phyloP scores from a whole-genome alignment of 2,113 vertebrate species.

The Tachycineta bicolor region DNA sequence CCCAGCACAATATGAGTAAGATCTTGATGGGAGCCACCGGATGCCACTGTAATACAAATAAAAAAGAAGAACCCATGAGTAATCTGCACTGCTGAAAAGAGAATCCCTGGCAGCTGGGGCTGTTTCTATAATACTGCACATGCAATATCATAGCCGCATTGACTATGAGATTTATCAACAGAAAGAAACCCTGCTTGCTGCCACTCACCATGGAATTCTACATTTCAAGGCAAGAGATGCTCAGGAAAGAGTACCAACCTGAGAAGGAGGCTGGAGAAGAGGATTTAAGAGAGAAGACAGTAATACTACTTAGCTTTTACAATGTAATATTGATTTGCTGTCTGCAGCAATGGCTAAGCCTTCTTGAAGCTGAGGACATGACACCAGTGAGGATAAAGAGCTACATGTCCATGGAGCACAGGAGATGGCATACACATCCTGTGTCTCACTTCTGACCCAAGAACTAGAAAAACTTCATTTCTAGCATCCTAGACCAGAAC shows the following conservation, averaged over 20 bases:
- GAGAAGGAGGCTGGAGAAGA: neutral
- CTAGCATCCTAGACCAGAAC: neutral
- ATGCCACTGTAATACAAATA: conserved; percentile 23
- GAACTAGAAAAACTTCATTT: neutral
- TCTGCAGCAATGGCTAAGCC: neutral
- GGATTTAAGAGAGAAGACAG: neutral
- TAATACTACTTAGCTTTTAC: neutral
- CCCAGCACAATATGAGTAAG: neutral
- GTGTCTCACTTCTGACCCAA: neutral
- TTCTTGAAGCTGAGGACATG: neutral
- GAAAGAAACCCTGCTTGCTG: neutral
- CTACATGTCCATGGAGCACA: accelerated
- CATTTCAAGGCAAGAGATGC: neutral
- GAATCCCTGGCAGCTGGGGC: neutral
- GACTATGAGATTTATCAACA: neutral
- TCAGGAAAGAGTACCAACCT: neutral
- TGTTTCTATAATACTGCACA: neutral
- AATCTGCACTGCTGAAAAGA: conserved; percentile 20
- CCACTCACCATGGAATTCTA: neutral
- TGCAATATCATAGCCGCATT: neutral
- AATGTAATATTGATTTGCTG: neutral
- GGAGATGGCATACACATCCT: neutral
- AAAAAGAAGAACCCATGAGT: conserved; percentile 39
- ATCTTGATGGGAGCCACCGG: neutral
- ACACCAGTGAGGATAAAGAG: neutral